phyloP scores from a whole-genome alignment of 1,140 invertebrate genomes.

The Arctopsyche grandis region DNA sequence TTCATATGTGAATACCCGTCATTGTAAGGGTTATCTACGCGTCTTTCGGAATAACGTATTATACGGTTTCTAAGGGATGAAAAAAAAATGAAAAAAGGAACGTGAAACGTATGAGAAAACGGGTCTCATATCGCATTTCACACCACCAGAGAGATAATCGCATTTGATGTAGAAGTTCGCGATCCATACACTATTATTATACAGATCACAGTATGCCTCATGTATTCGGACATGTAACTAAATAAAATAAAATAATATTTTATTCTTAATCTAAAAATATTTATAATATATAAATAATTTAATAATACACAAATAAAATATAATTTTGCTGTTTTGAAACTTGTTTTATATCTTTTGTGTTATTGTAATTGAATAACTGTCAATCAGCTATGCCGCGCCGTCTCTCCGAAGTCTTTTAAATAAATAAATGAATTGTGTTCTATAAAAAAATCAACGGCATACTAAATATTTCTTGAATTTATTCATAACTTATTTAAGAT shows the following conservation, averaged over 20 bases:
- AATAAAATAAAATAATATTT: too few relatives aligned
- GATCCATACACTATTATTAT: not conserved
- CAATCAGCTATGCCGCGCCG: too few relatives aligned
- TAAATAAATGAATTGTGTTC: too few relatives aligned
- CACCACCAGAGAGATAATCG: constrained; percentile 20
- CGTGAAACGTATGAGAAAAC: not conserved
- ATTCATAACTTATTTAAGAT: too few relatives aligned
- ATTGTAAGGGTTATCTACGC: not conserved
- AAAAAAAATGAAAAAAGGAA: not conserved
- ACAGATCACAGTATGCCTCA: not conserved
- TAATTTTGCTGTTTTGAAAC: not conserved
- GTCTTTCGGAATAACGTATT: not conserved
- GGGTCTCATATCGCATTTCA: constrained; percentile 25
- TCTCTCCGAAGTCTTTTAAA: too few relatives aligned
- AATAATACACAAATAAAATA: too few relatives aligned
- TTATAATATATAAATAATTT: not conserved
- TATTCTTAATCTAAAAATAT: not conserved
- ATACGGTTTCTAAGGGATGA: not conserved
- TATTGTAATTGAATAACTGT: not conserved
- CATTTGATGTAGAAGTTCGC: constrained; percentile 23
- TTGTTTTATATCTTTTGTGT: not conserved
- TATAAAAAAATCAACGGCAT: too few relatives aligned
- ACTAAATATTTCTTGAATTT: too few relatives aligned
- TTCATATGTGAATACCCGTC: constrained; percentile 12
- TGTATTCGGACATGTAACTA: not conserved